A percentile compares a stretch with the other conserved stretches of the same genome.
phyloP scores from a whole-genome alignment of 2,797 vertebrate genomes.

The Sebastes cheni region DNA sequence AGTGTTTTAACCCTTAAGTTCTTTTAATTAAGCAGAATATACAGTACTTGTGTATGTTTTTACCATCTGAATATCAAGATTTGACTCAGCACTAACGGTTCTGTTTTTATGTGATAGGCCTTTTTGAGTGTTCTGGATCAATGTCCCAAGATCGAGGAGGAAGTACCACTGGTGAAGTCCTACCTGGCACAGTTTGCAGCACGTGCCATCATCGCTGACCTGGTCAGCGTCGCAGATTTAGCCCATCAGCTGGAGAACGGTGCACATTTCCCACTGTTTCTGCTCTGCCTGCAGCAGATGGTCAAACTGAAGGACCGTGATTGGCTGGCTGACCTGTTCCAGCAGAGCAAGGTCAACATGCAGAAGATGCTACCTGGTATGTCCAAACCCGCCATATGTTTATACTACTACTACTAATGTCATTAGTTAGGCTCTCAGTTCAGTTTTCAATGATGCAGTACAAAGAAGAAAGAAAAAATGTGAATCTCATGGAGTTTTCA shows the following conservation, averaged over 20 bases:
- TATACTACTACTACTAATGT: background rate
- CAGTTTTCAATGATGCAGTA: background rate
- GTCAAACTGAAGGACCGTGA: slow-evolving; percentile 96
- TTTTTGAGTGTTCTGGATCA: slow-evolving; percentile 93
- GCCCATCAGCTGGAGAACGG: slow-evolving; percentile 97
- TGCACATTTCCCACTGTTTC: slow-evolving; percentile 96
- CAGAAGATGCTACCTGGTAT: slow-evolving; percentile 99
- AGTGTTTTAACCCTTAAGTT: background rate
- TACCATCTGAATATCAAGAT: background rate
- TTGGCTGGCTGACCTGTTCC: slow-evolving; percentile 95
- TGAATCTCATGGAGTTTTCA: background rate
- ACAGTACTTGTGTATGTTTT: background rate
- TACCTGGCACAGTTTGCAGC: slow-evolving; percentile 98
- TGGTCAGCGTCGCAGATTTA: slow-evolving; percentile 93
- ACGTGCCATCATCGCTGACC: slow-evolving; percentile 90
- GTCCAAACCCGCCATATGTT: slow-evolving; percentile 18
- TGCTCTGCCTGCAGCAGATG: slow-evolving; percentile 98
- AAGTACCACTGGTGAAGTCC: slow-evolving; percentile 97
- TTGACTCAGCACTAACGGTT: background rate
- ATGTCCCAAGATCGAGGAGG: slow-evolving; percentile 95
- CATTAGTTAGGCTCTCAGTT: background rate
- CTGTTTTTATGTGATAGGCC: slow-evolving; percentile 77
- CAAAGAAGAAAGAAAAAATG: background rate
- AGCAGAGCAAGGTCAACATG: slow-evolving; percentile 98
- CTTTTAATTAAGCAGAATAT: background rate